Evolutionary conservation across 2,797 vertebrate genomes (phyloP).

Genomic region (Remorina albescens): DNA sequence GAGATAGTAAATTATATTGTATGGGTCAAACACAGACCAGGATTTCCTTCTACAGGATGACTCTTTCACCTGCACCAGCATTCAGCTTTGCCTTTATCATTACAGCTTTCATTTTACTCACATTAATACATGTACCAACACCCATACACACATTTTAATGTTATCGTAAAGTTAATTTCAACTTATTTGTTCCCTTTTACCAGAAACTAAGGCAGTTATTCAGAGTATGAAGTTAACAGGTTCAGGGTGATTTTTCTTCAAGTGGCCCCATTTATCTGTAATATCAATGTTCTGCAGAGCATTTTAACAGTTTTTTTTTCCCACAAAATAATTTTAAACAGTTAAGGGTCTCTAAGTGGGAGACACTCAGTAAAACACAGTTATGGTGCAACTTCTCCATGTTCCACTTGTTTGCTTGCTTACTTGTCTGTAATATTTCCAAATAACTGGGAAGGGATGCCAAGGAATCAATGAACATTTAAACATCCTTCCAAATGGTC

Average conservation of each 20-base stretch:
- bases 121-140: too few relatives aligned
- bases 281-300: neutral
- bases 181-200: neutral
- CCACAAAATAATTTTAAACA: neutral
- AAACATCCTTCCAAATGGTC: neutral
- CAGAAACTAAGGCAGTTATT: neutral
- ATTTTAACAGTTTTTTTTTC: neutral
- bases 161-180: neutral
- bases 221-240: neutral
- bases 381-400: neutral
- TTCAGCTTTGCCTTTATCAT: constrained; percentile 11
- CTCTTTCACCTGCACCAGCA: constrained; percentile 11
- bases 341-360: neutral
- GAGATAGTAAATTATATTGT: constrained; percentile 9
- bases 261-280: neutral
- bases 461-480: neutral
- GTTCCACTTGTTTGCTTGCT: neutral
- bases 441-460: neutral
- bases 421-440: neutral
- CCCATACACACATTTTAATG: neutral
- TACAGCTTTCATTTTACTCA: neutral
- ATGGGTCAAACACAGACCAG: constrained; percentile 31
- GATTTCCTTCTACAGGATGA: constrained; percentile 58
- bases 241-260: neutral
- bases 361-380: neutral